Base-by-base conservation (phyloP, 2,888 invertebrate genomes). In the Polylopha cassiicola region DNA sequence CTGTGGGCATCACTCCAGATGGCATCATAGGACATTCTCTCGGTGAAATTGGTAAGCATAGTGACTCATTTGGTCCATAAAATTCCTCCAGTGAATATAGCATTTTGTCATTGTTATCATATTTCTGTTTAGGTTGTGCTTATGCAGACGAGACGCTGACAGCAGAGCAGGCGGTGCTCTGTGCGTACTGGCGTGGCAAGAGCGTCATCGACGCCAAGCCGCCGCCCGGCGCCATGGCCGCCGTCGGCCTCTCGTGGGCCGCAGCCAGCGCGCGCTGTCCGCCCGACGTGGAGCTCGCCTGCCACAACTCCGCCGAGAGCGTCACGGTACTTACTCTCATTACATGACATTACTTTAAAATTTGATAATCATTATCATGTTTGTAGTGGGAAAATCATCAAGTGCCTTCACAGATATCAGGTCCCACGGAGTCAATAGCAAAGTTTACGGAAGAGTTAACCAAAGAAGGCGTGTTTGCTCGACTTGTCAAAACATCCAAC, bases 21-120 rank as follows among this genome's bases (percentile, higher is more conserved):
- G 98, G 98, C 37, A 96, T 99, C 64, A 88, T 99, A 34, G 99
- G 99, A 1, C 99, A 99, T 78, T 98, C 98, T 16, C 95, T 95
- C 6, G 96, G 96, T 18, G 97, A 97, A 82, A 87, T 95, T 54
- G 93, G 92, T 71, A 27, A 61, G 66, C 51, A 13, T 30, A 4
- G 30, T 6, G n/a, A 34, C 27, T 23, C 11, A 18, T 17, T 14
- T 7, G 4, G 8, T n/a, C 8, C 20, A 24, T 24, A 21, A 20
- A 2, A n/a, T n/a, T 13, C 18, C 30, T 11, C 13, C n/a, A 17
- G 30, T 20, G 13, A n/a, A n/a, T n/a, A n/a, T 18, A 18, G 5
- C 4, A 2, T 4, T n/a, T 13, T 3, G 13, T n/a, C 13, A 31
- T 2, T n/a, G n/a, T n/a, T n/a, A n/a, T n/a, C n/a, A n/a, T n/a